Base-by-base conservation (phyloP, 2,888 invertebrate species). In the Lasioglossum oenotherae region DNA sequence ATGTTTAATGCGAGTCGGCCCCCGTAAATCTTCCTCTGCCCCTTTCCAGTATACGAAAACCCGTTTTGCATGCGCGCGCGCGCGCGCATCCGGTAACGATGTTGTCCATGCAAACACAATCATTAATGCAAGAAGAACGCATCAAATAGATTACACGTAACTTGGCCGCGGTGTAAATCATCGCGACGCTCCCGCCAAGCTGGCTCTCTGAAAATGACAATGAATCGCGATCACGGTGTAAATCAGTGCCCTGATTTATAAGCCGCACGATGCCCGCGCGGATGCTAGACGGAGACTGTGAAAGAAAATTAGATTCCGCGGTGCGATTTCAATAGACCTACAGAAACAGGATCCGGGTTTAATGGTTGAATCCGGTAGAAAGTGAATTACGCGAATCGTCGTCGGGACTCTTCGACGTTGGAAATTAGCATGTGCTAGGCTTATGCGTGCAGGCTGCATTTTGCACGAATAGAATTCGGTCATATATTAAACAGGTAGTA, bases 61-160 rank as follows among this genome's bases (percentile, higher is more conserved):
- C 76, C 81, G 89, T 89, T 89, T 82, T 78, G 81, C 83, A 74
- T 83, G 80, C 75, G 82, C 78, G 27, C 60, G 80, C 71, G 80
- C 71, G 82, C 78, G 31, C n/a, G 16, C 46, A 4, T 69, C 84
- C 81, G 67, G 81, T 79, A 88, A 87, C 89, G 87, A 90, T 87
- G 88, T 89, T 87, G 87, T 85, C 85, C 85, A 75, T 80, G 85
- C 85, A 72, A 84, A 87, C 88, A 83, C 87, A 85, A 88, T 89
- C 90, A 88, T 87, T 81, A 87, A 87, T 82, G 90, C 87, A 87
- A 86, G 85, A 89, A 88, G 88, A 89, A 82, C 79, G 90, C 69
- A 88, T 88, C 88, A 81, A 84, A 90, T 88, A 85, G 88, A 89
- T 89, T 89, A 90, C 87, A 81, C 79, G 82, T 80, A 82, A 81